These are phyloP conservation scores for Podiceps cristatus DNA, from an alignment of 2,113 vertebrate species.

Conservation along the genomic window DNA sequence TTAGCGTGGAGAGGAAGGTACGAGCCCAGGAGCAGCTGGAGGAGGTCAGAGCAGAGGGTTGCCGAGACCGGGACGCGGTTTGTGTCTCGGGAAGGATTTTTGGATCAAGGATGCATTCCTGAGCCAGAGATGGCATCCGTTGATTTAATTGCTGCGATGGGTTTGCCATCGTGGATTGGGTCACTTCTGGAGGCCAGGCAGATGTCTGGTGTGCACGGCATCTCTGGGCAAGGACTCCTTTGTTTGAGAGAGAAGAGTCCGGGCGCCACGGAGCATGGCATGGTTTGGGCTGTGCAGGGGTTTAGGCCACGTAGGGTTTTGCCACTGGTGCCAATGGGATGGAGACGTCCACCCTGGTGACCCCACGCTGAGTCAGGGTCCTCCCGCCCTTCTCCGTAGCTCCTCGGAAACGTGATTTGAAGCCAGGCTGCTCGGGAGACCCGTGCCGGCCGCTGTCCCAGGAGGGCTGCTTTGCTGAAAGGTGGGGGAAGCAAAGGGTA, in stretches of 20 bases:
- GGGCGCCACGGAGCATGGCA: rapidly evolving
- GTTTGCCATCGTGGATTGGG: not conserved
- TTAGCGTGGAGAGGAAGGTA: not conserved
- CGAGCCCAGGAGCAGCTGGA: not conserved
- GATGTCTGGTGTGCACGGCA: not conserved
- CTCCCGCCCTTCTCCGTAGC: not conserved
- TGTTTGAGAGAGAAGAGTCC: not conserved
- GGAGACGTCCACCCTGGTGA: not conserved
- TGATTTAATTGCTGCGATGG: not conserved
- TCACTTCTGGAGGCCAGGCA: not conserved
- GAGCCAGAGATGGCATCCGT: not conserved
- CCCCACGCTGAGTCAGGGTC: rapidly evolving
- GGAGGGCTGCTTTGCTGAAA: not conserved
- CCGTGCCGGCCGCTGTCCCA: not conserved
- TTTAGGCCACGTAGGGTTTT: not conserved
- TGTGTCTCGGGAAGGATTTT: not conserved
- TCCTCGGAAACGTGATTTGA: not conserved
- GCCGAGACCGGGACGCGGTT: rapidly evolving
- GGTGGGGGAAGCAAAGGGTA: not conserved
- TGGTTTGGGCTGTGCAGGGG: not conserved
- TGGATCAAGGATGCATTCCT: not conserved
- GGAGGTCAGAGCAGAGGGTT: not conserved
- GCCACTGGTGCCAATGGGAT: not conserved
- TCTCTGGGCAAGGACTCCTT: not conserved
- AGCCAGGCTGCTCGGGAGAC: not conserved